Percentiles rank a stretch among this genome's conserved stretches.
phyloP scores from a whole-genome alignment of 2,113 vertebrate genomes.

The Chauna torquata region DNA sequence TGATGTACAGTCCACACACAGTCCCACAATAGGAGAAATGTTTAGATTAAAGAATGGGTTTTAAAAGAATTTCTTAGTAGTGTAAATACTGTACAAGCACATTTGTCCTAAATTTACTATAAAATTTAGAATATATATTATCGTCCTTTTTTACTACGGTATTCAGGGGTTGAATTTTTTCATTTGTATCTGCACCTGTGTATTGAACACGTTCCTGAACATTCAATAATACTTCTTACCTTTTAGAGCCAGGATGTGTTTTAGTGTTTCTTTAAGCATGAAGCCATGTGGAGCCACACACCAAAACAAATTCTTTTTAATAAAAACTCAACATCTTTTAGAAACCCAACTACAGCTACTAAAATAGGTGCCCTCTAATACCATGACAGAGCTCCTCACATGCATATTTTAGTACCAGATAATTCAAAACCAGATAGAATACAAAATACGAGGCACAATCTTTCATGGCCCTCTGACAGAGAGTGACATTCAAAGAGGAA shows the following conservation, averaged over 20 bases:
- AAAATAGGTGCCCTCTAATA: neutral
- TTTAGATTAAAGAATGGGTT: neutral
- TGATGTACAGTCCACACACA: neutral
- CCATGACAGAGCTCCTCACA: neutral
- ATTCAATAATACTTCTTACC: neutral
- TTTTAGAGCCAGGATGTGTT: neutral
- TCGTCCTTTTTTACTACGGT: neutral
- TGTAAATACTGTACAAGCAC: neutral
- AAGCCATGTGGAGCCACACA: neutral
- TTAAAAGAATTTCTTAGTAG: neutral
- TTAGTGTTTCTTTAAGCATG: neutral
- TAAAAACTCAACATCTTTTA: neutral
- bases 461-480: neutral
- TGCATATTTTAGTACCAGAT: neutral
- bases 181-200: neutral
- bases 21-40: neutral
- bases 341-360: neutral
- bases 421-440: neutral
- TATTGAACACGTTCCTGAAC: conserved; percentile 10
- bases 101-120: neutral
- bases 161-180: neutral
- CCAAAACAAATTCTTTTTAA: neutral
- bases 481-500: neutral
- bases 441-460: neutral
- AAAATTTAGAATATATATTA: neutral